phyloP scores from a whole-genome alignment of 2,888 invertebrate genomes.

The Ariolimax columbianus region DNA sequence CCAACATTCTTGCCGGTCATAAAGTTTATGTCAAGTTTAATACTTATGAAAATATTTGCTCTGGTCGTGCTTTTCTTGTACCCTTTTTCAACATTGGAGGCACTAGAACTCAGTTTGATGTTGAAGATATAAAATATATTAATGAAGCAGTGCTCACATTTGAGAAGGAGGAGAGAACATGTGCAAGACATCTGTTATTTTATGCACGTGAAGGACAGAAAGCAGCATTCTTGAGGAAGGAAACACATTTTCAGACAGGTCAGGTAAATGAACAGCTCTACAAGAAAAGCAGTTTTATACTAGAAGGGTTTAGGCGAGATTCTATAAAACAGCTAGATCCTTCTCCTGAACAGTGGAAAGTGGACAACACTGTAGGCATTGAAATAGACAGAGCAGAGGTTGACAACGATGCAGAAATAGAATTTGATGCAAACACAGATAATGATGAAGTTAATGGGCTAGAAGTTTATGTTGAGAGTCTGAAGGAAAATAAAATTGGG shows the following conservation, averaged over 20 bases:
- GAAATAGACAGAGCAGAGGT: conserved; percentile 50
- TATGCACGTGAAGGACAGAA: conserved; percentile 39
- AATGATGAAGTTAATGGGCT: background rate
- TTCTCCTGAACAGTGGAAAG: conserved; percentile 36
- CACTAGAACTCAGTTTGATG: conserved; percentile 45
- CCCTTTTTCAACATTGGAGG: conserved; percentile 51
- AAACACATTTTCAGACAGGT: conserved; percentile 11
- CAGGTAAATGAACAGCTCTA: conserved; percentile 31
- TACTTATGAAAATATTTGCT: conserved; percentile 31
- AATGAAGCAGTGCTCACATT: conserved; percentile 41
- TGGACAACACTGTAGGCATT: conserved; percentile 37
- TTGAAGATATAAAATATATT: conserved; percentile 46
- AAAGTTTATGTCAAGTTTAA: conserved; percentile 50
- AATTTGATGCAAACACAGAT: conserved; percentile 27
- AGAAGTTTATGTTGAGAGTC: background rate
- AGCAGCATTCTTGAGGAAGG: conserved; percentile 44
- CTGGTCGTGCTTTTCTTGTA: conserved; percentile 38
- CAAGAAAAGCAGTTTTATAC: conserved; percentile 27
- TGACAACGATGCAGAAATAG: conserved; percentile 40
- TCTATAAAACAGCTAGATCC: conserved; percentile 6
- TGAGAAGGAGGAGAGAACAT: conserved; percentile 44
- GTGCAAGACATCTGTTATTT: conserved; percentile 47
- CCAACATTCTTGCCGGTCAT: conserved; percentile 47
- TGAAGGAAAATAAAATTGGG: background rate
- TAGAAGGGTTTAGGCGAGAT: conserved; percentile 40